Base-by-base conservation (phyloP, 2,888 invertebrate genomes). In the Dolichomitus sp. region DNA sequence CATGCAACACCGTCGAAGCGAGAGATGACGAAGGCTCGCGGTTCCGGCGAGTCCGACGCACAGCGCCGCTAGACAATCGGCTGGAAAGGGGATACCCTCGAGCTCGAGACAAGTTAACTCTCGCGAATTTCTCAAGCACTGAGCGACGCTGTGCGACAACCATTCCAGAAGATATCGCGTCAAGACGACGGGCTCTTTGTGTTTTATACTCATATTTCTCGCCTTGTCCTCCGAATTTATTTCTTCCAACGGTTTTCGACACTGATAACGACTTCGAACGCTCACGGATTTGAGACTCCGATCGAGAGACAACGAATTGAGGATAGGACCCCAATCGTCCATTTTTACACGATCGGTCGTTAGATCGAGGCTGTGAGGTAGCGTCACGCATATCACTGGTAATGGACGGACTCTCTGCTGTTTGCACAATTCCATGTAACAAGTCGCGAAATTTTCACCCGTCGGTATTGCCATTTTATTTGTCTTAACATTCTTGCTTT, bases 291-390 rank as follows among this genome's bases (percentile, higher is more conserved):
- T 97, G 4, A 97, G 94, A 81, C 96, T 96, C 68, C 96, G 95
- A 91, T 97, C 97, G 85, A 96, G 95, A 65, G 96, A 95, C 5
- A 97, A 93, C 0, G 97, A 96, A 87, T 96, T 96, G 68, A 97
- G 93, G 65, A 97, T 96, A 1, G 97, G 96, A 40, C 95, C 94
- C 97, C 97, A 97, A 86, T 97, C 97, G 82, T 95, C 95, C 83
- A 96, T 95, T 89, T 96, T 96, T 68, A 97, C 95, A 85, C 97
- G 95, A 90, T 97, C 97, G 69, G 96, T 97, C 85, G 95, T 95
- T 88, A 97, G 96, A 87, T 97, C 97, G 82, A 97, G 88, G 52
- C 94, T 93, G 66, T 95, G 88, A 1, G 93, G 93, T 37, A 93
- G 63, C 0, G 90, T 91, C 3, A 91, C 90, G 79, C 91, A 91